Evolutionary conservation across 2,888 invertebrate species (phyloP), one percentile per base, ranked within the genome.

Genomic region (Protodeltote pygarga): DNA sequence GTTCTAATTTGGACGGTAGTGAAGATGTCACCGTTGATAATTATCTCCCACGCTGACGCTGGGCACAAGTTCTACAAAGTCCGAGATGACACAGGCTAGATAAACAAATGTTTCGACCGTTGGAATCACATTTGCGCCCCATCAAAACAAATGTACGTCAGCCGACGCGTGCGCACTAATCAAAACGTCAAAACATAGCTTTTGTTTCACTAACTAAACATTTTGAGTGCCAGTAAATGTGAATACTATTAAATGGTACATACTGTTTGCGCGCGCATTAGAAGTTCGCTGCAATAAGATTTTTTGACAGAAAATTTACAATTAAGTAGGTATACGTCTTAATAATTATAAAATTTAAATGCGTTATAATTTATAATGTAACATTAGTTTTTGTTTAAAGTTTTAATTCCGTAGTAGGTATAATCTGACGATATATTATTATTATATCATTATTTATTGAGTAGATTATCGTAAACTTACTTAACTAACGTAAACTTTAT

Each of bases 11-110:
- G 52, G 47, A 38, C 31, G 38, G 54, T 50, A 61, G 75, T 82
- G 79, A 82, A 79, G 72, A 79, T 75, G 74, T 78, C 75, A 28
- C 33, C 23, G 8, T 15, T 35, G 44, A 38, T 9, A 35, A 35
- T 37, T n/a, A 15, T 27, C 62, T 48, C 47, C 55, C 55, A 64
- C 52, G 38, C 40, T 16, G 13, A 33, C 10, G 24, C 28, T 25
- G n/a, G n/a, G n/a, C 11, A 11, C 9, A 23, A 10, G 39, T 27
- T 27, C 13, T 16, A 44, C 39, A 44, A 37, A 42, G 25, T 23
- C 19, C 32, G 27, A 11, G 31, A 25, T 34, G 28, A 61, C 37
- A 45, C 29, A 33, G 5, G 28, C 29, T 39, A 33, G 6, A 21
- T 41, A 35, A 49, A 40, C 45, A 52, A 51, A 40, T 20, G 19